phyloP scores from a whole-genome alignment of 2,888 invertebrate species.

The Tachina fera region DNA sequence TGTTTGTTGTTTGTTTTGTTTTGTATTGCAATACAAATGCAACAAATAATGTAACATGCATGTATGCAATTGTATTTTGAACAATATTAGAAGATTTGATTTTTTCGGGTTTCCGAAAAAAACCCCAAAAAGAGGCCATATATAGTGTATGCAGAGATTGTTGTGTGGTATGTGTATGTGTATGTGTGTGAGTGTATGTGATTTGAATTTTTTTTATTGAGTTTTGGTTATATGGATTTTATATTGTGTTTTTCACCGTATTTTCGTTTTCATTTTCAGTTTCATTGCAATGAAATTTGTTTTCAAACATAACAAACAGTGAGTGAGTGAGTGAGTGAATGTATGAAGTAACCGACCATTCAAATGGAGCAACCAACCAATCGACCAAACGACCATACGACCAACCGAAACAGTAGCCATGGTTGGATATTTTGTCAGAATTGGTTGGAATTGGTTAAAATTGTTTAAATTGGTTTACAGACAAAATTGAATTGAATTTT shows the following conservation, averaged over 20 bases:
- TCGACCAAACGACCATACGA: slow-evolving; percentile 58
- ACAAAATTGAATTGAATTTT: slow-evolving; percentile 67
- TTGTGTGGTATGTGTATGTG: background rate
- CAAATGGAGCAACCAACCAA: slow-evolving; percentile 52
- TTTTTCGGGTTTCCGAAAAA: slow-evolving; percentile 31
- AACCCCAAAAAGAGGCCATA: slow-evolving; percentile 13
- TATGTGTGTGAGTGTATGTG: background rate
- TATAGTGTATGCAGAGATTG: background rate
- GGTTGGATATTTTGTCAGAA: slow-evolving; percentile 60
- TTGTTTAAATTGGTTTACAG: slow-evolving; percentile 69
- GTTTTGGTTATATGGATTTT: slow-evolving; percentile 47
- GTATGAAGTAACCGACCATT: slow-evolving; percentile 45
- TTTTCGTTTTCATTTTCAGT: slow-evolving; percentile 61
- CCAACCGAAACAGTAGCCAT: slow-evolving; percentile 52
- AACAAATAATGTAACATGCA: slow-evolving; percentile 28
- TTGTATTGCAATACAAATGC: slow-evolving; percentile 51
- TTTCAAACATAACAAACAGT: slow-evolving; percentile 6
- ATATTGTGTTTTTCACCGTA: slow-evolving; percentile 45
- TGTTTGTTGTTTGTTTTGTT: slow-evolving; percentile 3
- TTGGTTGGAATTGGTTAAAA: slow-evolving; percentile 62
- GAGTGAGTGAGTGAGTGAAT: slow-evolving; percentile 12
- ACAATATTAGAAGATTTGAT: slow-evolving; percentile 61
- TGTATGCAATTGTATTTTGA: background rate
- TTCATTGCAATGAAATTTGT: slow-evolving; percentile 21
- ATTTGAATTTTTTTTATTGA: slow-evolving; percentile 45